Evolutionary conservation across 2,113 vertebrate species (phyloP).

Genomic region (Daboia siamensis): DNA sequence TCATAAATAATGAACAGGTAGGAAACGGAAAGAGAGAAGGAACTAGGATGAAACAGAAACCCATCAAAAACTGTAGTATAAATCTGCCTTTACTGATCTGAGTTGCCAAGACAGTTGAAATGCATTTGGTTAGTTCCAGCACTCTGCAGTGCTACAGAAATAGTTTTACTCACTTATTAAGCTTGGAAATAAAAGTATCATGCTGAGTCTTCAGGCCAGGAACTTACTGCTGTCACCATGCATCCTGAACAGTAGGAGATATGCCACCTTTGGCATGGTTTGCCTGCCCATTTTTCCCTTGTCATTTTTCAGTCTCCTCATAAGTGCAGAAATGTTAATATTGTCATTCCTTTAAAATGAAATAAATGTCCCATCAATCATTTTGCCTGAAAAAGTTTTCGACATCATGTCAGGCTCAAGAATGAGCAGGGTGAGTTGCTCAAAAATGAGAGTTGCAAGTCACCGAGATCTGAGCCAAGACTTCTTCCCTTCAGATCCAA

Average conservation of each 20-base stretch:
- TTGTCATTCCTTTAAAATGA: background rate
- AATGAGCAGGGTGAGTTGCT: background rate
- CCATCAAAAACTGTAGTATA: constrained; percentile 20
- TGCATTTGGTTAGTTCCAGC: constrained; percentile 1
- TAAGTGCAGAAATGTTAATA: no score
- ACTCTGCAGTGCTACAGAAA: background rate
- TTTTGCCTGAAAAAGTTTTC: background rate
- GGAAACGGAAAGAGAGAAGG: background rate
- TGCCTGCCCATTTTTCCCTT: background rate
- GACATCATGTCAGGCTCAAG: background rate
- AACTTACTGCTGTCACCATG: background rate
- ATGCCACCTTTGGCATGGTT: background rate
- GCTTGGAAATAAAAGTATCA: background rate
- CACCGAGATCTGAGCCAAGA: background rate
- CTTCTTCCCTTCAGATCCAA: background rate
- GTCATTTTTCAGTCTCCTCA: background rate
- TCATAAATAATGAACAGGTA: constrained; percentile 46
- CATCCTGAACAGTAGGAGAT: background rate
- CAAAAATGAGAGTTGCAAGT: background rate
- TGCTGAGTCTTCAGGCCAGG: background rate
- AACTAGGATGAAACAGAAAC: constrained; percentile 35
- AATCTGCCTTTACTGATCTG: constrained; percentile 23
- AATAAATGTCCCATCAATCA: background rate
- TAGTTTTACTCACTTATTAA: background rate
- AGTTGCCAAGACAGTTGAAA: constrained; percentile 19